phyloP scores from a whole-genome alignment of 2,113 vertebrate genomes.

The Glaucomys volans region DNA sequence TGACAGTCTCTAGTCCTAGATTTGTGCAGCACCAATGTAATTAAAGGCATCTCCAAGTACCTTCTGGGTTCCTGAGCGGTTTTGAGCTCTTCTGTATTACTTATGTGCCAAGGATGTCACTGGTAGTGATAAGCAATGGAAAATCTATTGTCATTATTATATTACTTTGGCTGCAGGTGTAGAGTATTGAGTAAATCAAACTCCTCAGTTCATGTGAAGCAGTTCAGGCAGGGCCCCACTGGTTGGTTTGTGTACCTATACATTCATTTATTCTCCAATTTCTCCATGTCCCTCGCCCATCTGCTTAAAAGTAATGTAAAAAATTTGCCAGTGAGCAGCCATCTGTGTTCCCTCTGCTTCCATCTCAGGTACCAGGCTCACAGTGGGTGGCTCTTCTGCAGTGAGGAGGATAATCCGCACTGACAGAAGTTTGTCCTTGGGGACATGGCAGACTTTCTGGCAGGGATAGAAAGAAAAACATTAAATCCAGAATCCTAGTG shows the following conservation, averaged over 20 bases:
- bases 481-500: background rate
- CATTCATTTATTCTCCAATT: background rate
- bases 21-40: background rate
- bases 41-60: constrained; percentile 63
- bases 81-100: background rate
- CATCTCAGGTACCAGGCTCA: background rate
- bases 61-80: background rate
- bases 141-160: background rate
- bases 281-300: too few relatives aligned
- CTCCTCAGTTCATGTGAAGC: too few relatives aligned
- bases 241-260: background rate
- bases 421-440: background rate
- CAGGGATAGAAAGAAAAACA: too few relatives aligned
- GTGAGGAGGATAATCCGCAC: background rate
- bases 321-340: background rate
- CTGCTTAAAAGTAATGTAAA: background rate
- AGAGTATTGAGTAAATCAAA: background rate
- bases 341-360: background rate
- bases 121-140: background rate
- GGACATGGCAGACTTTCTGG: background rate
- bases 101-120: background rate
- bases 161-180: background rate
- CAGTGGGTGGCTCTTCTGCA: background rate
- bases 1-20: background rate
- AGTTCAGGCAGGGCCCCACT: background rate